Evolutionary conservation across 2,113 vertebrate species (phyloP), one percentile per base, ranked within the genome.

Genomic region (Malaclemys terrapin): DNA sequence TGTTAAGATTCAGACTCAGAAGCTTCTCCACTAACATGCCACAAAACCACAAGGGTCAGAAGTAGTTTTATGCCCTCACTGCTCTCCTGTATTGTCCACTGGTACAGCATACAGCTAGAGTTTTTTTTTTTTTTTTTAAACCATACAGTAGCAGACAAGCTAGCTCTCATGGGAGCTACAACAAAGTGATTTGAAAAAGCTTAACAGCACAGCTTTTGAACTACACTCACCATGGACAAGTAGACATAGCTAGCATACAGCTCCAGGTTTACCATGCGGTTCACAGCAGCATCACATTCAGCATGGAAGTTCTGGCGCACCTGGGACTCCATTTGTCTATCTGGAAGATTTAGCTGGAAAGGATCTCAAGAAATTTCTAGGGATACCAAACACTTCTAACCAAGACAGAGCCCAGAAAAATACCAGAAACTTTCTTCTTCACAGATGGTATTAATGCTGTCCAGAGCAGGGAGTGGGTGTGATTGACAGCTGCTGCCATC

Each of bases 221-320:
- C 35, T 69, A 69, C 25, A 88, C 98, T 98, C 72, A 98, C 98
- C 98, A 98, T 98, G 3, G 98, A 98, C 2, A 98, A 98, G 95
- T 99, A 98, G 65, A 96, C 97, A 90, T 98, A 98, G 2, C 98
- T 98, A 10, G 98, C 98, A 8, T 93, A 98, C 38, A 98, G 84
- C 98, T 99, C 98, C 98, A 99, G 95, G 97, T 99, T 99, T 5
- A 98, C 82, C 98, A 98, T 97, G 3, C 96, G 94, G 95, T 98
- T 99, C 79, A 99, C 56, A 65, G 98, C 98, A 59, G 96, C 98
- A 88, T 99, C 98, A 54, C 98, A 97, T 17, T 98, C 98, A 47
- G 97, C 95, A 91, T 98, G 95, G 94, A 98, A 98, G 93, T 98
- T 98, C 98, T 98, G 97, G 80, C 98, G 97, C n/a, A 98, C 65